These are phyloP conservation scores for Aviceda subcristata DNA, from an alignment of 2,113 vertebrate genomes.

Conservation along the genomic window DNA sequence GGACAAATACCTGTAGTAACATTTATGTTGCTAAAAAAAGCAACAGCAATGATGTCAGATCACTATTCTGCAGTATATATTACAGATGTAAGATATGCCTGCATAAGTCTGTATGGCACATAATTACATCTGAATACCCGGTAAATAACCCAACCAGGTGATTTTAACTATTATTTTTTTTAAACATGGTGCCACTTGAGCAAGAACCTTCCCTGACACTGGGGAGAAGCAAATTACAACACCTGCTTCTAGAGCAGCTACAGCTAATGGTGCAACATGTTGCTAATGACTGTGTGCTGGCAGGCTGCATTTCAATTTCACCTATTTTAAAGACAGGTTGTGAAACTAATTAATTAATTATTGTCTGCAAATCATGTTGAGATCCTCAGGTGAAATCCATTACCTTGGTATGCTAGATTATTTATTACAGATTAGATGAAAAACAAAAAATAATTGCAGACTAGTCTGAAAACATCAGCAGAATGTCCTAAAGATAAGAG, in stretches of 20 bases:
- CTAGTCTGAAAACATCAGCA: neutral
- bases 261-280: neutral
- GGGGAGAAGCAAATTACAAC: neutral
- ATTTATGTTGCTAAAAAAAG: neutral
- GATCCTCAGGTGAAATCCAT: conserved; percentile 35
- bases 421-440: conserved; percentile 27
- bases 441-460: neutral
- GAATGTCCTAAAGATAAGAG: conserved; percentile 23
- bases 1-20: neutral
- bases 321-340: conserved; percentile 29
- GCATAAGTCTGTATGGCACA: neutral
- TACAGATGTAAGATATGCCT: neutral
- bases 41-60: neutral
- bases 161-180: neutral
- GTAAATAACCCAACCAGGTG: neutral
- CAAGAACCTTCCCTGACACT: neutral
- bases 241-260: neutral
- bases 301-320: neutral
- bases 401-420: neutral
- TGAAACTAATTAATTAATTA: conserved; percentile 55
- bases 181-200: neutral
- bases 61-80: neutral
- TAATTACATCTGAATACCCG: neutral
- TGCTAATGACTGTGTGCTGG: neutral
- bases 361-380: neutral